Evolutionary conservation across 2,113 vertebrate species (phyloP).

Genomic region (Vulpes vulpes): DNA sequence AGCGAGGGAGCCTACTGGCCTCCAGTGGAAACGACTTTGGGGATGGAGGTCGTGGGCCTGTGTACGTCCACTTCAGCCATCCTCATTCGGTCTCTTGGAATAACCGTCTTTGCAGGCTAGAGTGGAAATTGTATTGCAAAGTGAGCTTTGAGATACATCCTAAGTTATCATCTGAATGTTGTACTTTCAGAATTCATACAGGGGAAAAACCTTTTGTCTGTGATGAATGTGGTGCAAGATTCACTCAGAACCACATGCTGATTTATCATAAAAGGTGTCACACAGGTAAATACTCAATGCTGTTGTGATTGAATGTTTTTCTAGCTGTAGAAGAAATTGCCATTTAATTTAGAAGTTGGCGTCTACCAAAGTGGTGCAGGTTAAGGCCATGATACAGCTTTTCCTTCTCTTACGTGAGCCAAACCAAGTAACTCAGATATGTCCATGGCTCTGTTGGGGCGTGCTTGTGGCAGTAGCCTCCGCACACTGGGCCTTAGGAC

Average conservation of each 20-base stretch:
- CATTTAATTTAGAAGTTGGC: slow-evolving; percentile 26
- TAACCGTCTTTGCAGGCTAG: slow-evolving; percentile 36
- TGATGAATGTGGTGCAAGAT: slow-evolving; percentile 95
- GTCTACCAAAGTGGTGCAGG: background rate
- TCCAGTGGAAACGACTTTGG: background rate
- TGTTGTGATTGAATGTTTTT: slow-evolving; percentile 66
- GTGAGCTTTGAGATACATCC: slow-evolving; percentile 34
- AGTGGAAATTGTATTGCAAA: slow-evolving; percentile 60
- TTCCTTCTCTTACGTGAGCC: background rate
- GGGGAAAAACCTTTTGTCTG: slow-evolving; percentile 98
- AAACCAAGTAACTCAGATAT: background rate
- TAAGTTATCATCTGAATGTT: slow-evolving; percentile 78
- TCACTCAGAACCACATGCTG: slow-evolving; percentile 99
- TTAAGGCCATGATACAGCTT: background rate
- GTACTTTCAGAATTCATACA: slow-evolving; percentile 94
- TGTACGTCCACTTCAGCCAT: background rate
- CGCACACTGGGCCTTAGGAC: background rate
- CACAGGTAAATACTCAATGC: slow-evolving; percentile 91
- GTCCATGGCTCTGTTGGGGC: background rate
- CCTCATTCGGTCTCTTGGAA: slow-evolving; percentile 20
- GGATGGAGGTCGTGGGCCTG: background rate
- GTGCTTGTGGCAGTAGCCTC: background rate
- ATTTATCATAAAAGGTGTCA: slow-evolving; percentile 97
- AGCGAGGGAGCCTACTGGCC: background rate
- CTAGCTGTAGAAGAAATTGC: slow-evolving; percentile 64